These are phyloP conservation scores for Bradysia coprophila DNA, from an alignment of 1,140 invertebrate genomes.

Conservation along the genomic window DNA sequence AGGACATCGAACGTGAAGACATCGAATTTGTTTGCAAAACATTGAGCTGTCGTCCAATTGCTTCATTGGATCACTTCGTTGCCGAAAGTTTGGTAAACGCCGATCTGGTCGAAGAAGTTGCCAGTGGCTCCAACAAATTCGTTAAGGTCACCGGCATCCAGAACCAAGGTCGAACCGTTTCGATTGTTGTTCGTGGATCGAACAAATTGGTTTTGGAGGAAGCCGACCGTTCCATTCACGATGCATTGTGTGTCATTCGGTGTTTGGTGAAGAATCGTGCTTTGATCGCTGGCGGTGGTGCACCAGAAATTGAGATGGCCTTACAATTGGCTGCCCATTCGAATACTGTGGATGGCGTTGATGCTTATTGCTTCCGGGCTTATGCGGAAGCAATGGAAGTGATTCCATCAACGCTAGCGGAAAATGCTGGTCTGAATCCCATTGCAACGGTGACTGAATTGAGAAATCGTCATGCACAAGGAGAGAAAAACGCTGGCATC, in stretches of 20 bases:
- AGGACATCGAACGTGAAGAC: slow-evolving; percentile 95
- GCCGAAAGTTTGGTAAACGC: slow-evolving; percentile 81
- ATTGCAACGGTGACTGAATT: slow-evolving; percentile 95
- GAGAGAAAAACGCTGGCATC: slow-evolving; percentile 72
- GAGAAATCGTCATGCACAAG: slow-evolving; percentile 79
- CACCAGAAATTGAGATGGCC: slow-evolving; percentile 89
- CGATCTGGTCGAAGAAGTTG: slow-evolving; percentile 89
- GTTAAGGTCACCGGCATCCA: slow-evolving; percentile 88
- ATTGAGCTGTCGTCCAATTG: slow-evolving; percentile 86
- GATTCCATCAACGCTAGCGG: slow-evolving; percentile 94
- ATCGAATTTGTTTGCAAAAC: slow-evolving; percentile 96
- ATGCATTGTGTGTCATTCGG: slow-evolving; percentile 94
- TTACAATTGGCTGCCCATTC: slow-evolving; percentile 67
- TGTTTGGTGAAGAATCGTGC: slow-evolving; percentile 88
- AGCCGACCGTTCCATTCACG: slow-evolving; percentile 89
- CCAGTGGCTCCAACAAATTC: slow-evolving; percentile 77
- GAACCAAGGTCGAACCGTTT: slow-evolving; percentile 78
- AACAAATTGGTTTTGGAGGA: slow-evolving; percentile 94
- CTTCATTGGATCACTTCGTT: slow-evolving; percentile 94
- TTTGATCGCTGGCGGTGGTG: slow-evolving; percentile 87
- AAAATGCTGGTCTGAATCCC: slow-evolving; percentile 97
- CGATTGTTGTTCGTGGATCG: slow-evolving; percentile 87
- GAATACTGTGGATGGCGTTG: slow-evolving; percentile 70
- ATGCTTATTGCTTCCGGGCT: slow-evolving; percentile 86
- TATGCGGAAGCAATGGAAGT: slow-evolving; percentile 95